Base-by-base conservation (phyloP, 2,113 vertebrate genomes). In the Ariopsis seemanni region DNA sequence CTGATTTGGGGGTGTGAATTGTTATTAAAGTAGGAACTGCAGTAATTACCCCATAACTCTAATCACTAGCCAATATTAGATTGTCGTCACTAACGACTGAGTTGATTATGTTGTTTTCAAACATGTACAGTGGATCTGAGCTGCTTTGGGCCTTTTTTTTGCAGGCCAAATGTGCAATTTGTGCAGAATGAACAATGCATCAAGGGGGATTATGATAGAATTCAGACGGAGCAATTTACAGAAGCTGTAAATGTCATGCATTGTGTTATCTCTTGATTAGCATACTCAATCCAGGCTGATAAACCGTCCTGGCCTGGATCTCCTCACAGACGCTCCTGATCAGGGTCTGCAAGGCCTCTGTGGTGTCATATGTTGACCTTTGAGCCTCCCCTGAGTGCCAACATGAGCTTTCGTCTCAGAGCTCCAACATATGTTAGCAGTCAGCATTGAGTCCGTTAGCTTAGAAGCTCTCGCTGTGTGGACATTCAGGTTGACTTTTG, bases 351-450 rank as follows among this genome's bases (percentile, higher is more conserved):
- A 27, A 79, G 75, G 1, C 4, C 71, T 77, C 55, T 8, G 22
- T 17, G 71, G 71, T 75, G 84, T 75, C 84, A 62, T 62, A 77
- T 85, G 55, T 15, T 82, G 52, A 69, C 67, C 79, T 62, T 12
- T 62, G 60, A 14, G 15, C 55, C 67, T 75, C 80, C 86, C 69
- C 55, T 60, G 67, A 25, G 79, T 83, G 25, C 17, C 57, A 42
- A 22, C 80, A 6, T 82, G 57, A 57, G 79, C 55, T 60, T 25
- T 60, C 74, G 80, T 34, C 53, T 82, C n/a, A 8, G 25, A 5
- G 42, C 55, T 60, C 15, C 9, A 22, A 57, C 86, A 87, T 62
- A 20, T 87, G 86, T 82, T 82, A 62, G 48, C 86, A 50, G 22
- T 87, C 74, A 82, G 65, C 34, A 8, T 11, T 55, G 14, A 4